These are phyloP conservation scores for Hymenochirus boettgeri DNA, from an alignment of 2,113 vertebrate species.

Conservation along the genomic window DNA sequence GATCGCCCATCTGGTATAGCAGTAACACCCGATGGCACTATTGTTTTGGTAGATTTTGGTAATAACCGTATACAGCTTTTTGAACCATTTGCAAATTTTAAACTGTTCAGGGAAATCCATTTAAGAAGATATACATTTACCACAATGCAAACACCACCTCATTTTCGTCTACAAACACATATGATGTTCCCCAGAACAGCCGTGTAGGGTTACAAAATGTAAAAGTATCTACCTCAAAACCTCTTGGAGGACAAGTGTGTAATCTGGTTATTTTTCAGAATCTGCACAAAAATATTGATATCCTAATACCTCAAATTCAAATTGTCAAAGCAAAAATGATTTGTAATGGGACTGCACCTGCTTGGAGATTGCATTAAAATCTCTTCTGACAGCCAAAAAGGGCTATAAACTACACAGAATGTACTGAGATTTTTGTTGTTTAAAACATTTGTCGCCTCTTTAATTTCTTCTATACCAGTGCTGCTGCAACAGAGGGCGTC, in stretches of 20 bases:
- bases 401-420: slow-evolving; percentile 34
- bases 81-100: slow-evolving; percentile 60
- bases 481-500: slow-evolving; percentile 67
- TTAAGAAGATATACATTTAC: slow-evolving; percentile 61
- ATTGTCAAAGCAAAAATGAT: slow-evolving; percentile 1
- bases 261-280: slow-evolving; percentile 18
- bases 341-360: slow-evolving; percentile 3
- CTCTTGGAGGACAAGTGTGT: slow-evolving; percentile 44
- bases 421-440: slow-evolving; percentile 22
- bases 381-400: slow-evolving; percentile 29
- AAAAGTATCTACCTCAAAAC: slow-evolving; percentile 72
- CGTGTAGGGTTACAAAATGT: slow-evolving; percentile 72
- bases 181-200: slow-evolving; percentile 89
- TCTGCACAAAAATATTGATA: slow-evolving; percentile 33
- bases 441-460: slow-evolving; percentile 28
- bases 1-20: slow-evolving; percentile 95
- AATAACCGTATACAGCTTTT: slow-evolving; percentile 97
- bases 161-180: slow-evolving; percentile 96
- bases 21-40: slow-evolving; percentile 91
- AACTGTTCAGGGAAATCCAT: slow-evolving; percentile 95
- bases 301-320: slow-evolving; percentile 25
- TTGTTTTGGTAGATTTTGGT: slow-evolving; percentile 96
- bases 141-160: slow-evolving; percentile 93
- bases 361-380: slow-evolving; percentile 25
- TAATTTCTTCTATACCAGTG: slow-evolving; percentile 44